Conservation (phyloP, 2,888 invertebrate genomes). For the Aethes cnicana region DNA sequence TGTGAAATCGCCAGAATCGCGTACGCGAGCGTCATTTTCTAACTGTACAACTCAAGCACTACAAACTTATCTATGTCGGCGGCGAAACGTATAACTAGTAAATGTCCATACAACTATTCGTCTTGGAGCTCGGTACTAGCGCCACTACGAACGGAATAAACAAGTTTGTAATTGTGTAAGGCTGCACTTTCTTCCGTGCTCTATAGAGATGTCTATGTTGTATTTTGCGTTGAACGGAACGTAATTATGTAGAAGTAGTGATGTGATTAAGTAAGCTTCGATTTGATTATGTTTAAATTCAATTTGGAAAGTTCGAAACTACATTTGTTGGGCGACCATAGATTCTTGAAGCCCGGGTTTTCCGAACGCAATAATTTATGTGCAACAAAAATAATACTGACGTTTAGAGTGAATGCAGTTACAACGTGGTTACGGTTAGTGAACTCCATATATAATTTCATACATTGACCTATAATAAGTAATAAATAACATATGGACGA, state of each 20-base stretch:
- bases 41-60: constrained; percentile 60
- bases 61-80: constrained; percentile 1
- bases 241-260: constrained; percentile 22
- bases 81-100: background rate
- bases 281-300: background rate
- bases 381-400: too few species aligned
- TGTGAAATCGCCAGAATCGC: constrained; percentile 70
- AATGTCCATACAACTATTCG: background rate
- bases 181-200: constrained; percentile 24
- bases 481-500: too few species aligned
- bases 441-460: too few species aligned
- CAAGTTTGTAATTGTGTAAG: constrained; percentile 12
- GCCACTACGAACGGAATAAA: background rate
- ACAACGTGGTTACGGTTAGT: too few species aligned
- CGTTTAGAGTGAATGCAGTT: too few species aligned
- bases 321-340: background rate
- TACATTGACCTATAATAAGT: too few species aligned
- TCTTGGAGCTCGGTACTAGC: background rate
- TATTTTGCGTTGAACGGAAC: background rate
- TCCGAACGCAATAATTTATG: too few species aligned
- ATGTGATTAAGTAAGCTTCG: constrained; percentile 3
- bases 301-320: background rate
- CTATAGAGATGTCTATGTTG: constrained; percentile 20
- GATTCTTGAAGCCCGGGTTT: background rate
- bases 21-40: constrained; percentile 57